Evolutionary conservation across 2,797 vertebrate genomes (phyloP), one percentile per base, ranked within the genome.

Genomic region (Glossophaga mutica): DNA sequence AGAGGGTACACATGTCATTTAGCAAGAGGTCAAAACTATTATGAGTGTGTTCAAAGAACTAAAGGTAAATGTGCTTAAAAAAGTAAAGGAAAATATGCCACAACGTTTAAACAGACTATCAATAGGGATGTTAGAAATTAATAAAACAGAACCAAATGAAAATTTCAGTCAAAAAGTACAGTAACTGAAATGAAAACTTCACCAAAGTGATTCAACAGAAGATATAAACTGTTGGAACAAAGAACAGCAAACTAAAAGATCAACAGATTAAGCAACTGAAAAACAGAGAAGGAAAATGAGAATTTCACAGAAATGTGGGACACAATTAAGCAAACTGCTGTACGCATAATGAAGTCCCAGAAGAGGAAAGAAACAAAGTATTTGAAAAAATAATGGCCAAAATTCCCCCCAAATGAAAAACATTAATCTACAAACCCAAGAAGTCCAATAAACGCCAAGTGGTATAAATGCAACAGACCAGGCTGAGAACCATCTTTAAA

Each of bases 41-140:
- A 16, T 15, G 70, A 62, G 26, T 92, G 70, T 39, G 34, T 62
- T 93, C 77, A 95, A 96, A 87, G 62, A 77, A 90, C 55, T 78
- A 90, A 70, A 82, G 52, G 74, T 73, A 74, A 65, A 3, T 1
- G 26, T 29, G 39, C 15, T 94, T 91, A 76, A 90, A 83, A 71
- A 14, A 85, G 26, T 34, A 67, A 90, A 67, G 42, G 32, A 65
- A 94, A 90, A 77, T 55, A 55, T 57, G 22, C 3, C 34, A 76
- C 37, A 85, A 59, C 34, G 91, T 39, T 77, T 94, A 89, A 82
- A 77, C 46, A 83, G 5, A 67, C 22, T 57, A 78, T 71, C 50
- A 83, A 70, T n/a, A 73, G 9, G 24, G 55, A 57, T 57, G 44
- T n/a, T 12, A 68, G 24, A 81, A n/a, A 82, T 29, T 50, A 57